Conservation (phyloP, 2,888 invertebrate genomes). For the Odontocolon sp. region DNA sequence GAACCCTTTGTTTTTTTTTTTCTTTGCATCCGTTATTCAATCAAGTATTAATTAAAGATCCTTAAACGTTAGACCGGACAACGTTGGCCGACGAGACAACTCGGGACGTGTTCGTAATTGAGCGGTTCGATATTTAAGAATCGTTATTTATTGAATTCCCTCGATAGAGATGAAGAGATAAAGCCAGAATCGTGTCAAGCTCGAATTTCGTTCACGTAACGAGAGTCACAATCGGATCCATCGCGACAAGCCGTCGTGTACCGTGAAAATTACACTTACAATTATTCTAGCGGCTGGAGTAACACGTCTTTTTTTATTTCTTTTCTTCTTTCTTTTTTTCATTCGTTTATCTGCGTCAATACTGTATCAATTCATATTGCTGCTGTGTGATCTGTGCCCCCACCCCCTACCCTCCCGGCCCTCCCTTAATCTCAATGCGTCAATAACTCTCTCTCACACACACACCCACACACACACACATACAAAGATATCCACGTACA, state of each 20-base stretch:
- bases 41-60: conserved; percentile 72
- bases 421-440: conserved; percentile 28
- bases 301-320: conserved; percentile 61
- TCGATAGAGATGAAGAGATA: conserved; percentile 46
- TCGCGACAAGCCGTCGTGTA: conserved; percentile 58
- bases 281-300: conserved; percentile 73
- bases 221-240: conserved; percentile 54
- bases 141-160: neutral
- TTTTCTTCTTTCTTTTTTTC: conserved; percentile 44
- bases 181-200: conserved; percentile 26
- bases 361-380: conserved; percentile 81
- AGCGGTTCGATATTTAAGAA: conserved; percentile 31
- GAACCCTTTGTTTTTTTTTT: conserved; percentile 55
- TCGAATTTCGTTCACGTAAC: conserved; percentile 47
- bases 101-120: conserved; percentile 54
- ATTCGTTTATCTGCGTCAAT: conserved; percentile 71
- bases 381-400: conserved; percentile 73
- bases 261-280: conserved; percentile 62
- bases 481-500: conserved; percentile 28
- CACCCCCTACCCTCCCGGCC: conserved; percentile 1
- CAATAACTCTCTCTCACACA: conserved; percentile 37
- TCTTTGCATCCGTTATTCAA: conserved; percentile 67
- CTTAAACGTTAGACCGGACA: conserved; percentile 73
- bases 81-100: conserved; percentile 62
- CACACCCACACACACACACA: conserved; percentile 16